Evolutionary conservation across 92 coral and sea anemone genomes (phyloP), one percentile per base, ranked within the genome.

Genomic region (Palythoa heliodiscus): DNA sequence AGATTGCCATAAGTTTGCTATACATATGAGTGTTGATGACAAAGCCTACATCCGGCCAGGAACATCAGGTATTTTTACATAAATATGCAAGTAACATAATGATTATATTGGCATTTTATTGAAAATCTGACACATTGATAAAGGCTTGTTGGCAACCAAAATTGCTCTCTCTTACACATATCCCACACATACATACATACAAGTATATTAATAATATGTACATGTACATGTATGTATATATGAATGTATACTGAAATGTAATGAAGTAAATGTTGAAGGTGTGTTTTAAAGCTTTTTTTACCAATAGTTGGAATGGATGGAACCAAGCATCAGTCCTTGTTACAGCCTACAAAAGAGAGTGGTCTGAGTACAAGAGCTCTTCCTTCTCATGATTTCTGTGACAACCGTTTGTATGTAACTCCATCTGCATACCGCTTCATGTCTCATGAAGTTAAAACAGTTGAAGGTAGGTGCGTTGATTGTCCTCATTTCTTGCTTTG

Each of bases 31-130:
- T 86, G 89, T 84, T 69, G 87, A 87, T 87, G 90, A 87, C 90
- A 87, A 82, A 71, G 90, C 87, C 54, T 87, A 87, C 90, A 87
- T 87, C 12, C 87, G 83, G 7, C 90, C 90, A 73, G 90, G 57
- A 82, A 87, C 89, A 77, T 86, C 85, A 86, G 89, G 90, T 87
- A 82, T 71, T 25, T n/a, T 64, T 47, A 24, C 74, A 25, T 29
- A 61, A 61, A 61, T 61, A 61, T 61, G 68, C 68, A 61, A 61
- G 68, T 61, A 61, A 61, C 68, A 61, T 61, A 61, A 61, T 61
- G 68, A 61, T 61, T 61, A 61, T 61, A 61, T 61, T 61, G 68
- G 68, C 68, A 61, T 61, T 61, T 61, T 61, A 61, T 61, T 61
- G 68, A 61, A 61, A 61, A 61, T 61, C 68, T 61, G 68, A 61